Evolutionary conservation across 2,888 invertebrate genomes (phyloP).

Genomic region (Campoplex capitator): DNA sequence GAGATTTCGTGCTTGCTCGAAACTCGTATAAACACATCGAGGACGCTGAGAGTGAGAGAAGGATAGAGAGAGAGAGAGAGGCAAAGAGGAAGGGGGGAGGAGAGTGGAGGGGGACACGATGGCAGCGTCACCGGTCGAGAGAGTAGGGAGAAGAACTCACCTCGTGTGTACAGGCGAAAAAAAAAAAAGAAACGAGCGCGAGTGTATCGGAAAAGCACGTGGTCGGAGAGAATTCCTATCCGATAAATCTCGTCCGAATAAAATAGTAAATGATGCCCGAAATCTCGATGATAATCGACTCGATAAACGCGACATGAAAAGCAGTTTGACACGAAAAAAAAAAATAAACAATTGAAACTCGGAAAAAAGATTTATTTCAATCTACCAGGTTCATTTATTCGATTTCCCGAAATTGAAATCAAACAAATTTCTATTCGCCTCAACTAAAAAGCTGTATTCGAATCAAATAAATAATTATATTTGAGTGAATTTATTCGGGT

Average conservation of each 20-base stretch:
- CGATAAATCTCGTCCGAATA: slow-evolving; percentile 13
- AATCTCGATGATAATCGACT: neutral
- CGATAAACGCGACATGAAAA: neutral
- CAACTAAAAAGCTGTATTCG: too few species aligned
- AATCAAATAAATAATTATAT: too few species aligned
- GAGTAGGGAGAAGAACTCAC: slow-evolving; percentile 42
- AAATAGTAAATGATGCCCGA: slow-evolving; percentile 1
- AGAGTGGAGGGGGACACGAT: slow-evolving; percentile 42
- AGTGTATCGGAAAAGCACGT: slow-evolving; percentile 64
- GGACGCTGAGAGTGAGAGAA: slow-evolving; percentile 29
- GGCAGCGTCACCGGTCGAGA: slow-evolving; percentile 48
- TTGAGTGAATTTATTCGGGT: too few species aligned
- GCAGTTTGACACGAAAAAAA: neutral
- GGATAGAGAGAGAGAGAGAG: slow-evolving; percentile 22
- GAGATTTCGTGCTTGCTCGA: slow-evolving; percentile 1
- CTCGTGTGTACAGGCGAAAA: slow-evolving; percentile 60
- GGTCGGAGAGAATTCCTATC: slow-evolving; percentile 46
- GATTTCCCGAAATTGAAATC: too few species aligned
- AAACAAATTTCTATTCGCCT: too few species aligned
- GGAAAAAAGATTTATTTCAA: too few species aligned
- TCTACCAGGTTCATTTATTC: too few species aligned
- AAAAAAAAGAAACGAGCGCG: slow-evolving; percentile 35
- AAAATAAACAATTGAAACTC: neutral
- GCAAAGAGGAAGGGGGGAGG: slow-evolving; percentile 33
- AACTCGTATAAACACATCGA: slow-evolving; percentile 18